phyloP scores from a whole-genome alignment of 2,113 vertebrate genomes.

The Dasyurus viverrinus region DNA sequence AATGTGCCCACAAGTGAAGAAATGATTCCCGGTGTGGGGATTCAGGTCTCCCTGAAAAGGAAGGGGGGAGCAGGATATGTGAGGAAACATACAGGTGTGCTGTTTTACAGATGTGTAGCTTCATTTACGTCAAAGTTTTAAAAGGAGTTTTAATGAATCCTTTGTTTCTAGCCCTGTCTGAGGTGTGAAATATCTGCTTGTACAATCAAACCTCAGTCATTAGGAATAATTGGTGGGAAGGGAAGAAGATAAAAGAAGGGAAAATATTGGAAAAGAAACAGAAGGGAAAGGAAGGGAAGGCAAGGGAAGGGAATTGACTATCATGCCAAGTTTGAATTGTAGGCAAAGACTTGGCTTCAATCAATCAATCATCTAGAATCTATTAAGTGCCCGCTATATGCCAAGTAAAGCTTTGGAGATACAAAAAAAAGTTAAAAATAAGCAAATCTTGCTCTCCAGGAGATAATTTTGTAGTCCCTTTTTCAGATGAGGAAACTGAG shows the following conservation, averaged over 20 bases:
- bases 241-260: background rate
- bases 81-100: background rate
- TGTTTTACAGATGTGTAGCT: background rate
- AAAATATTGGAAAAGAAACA: background rate
- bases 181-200: background rate
- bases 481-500: background rate
- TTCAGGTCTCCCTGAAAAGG: background rate
- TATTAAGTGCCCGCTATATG: background rate
- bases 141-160: conserved; percentile 22
- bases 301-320: background rate
- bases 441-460: background rate
- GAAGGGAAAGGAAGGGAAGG: no score
- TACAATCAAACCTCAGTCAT: background rate
- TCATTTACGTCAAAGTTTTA: background rate
- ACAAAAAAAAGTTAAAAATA: background rate
- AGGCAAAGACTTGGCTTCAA: background rate
- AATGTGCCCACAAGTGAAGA: background rate
- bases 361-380: background rate
- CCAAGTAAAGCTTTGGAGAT: background rate
- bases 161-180: conserved; percentile 29
- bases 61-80: background rate
- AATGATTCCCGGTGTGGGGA: conserved; percentile 23
- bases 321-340: background rate
- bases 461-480: background rate
- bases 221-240: background rate